Evolutionary conservation across 2,888 invertebrate species (phyloP), one percentile per base, ranked within the genome.

Genomic region (Sarcophaga caerulescens): DNA sequence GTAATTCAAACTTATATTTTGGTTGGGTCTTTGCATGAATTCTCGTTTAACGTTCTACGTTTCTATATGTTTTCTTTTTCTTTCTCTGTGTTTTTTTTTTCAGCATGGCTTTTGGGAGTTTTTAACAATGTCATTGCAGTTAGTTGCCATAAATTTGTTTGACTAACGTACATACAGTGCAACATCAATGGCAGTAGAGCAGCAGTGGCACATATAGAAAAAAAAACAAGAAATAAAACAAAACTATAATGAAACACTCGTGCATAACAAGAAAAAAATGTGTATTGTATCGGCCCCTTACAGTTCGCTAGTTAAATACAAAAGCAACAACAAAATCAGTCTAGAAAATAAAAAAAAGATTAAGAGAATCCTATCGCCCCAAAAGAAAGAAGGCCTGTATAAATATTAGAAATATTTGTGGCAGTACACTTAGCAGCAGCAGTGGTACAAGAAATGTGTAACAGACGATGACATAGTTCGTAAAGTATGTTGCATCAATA

Each of bases 141-240:
- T 86, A 71, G 84, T 84, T 84, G 85, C 85, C 84, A 86, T 86
- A 86, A 84, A 86, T 86, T 86, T 86, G 84, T 86, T 84, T 84
- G 84, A 84, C 84, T 84, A 81, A 83, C 68, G 74, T 12, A 63
- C 62, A 47, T 12, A 78, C 57, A 57, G 57, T n/a, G n/a, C 57
- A 65, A 75, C 14, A 63, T 52, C 63, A 44, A 57, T 59, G 62
- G 44, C 66, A 76, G 45, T 59, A 59, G 52, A 65, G 6, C 62
- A 35, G 75, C 23, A 73, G 23, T 14, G 62, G 44, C 14, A 76
- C 19, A 10, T 35, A 47, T 11, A 59, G 2, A 14, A 21, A 65
- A 65, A 75, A n/a, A 19, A 23, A 25, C n/a, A n/a, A n/a, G n/a
- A n/a, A n/a, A n/a, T n/a, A 62, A 23, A 47, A 59, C n/a, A 70